A percentile compares a stretch with the other conserved stretches of the same genome.
Evolutionary conservation across 2,113 vertebrate species (phyloP).

Genomic region (Aegithalos caudatus): DNA sequence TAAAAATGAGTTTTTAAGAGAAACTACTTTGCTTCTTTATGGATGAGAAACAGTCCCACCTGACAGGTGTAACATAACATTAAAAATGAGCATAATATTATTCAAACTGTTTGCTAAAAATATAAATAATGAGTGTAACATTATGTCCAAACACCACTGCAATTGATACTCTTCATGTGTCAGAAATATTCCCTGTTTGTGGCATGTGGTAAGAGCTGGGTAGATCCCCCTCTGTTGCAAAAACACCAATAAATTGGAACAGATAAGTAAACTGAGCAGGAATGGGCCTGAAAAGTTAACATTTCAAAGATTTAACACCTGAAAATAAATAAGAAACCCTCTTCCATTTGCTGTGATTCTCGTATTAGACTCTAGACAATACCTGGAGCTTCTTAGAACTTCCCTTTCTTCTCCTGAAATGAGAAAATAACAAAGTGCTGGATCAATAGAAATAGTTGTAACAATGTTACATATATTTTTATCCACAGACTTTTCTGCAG

Average conservation of each 20-base stretch:
- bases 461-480: not conserved
- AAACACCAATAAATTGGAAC: not conserved
- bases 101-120: not conserved
- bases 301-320: not conserved
- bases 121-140: not conserved
- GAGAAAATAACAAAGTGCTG: not conserved
- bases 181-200: not conserved
- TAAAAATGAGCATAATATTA: not conserved
- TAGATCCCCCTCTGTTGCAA: not conserved
- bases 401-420: conserved; percentile 47
- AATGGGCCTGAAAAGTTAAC: not conserved
- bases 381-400: not conserved
- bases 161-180: not conserved
- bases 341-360: not conserved
- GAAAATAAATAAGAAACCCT: not conserved
- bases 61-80: not conserved
- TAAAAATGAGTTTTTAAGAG: not conserved
- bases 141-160: not conserved
- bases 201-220: not conserved
- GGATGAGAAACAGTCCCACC: not conserved
- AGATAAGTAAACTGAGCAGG: not conserved
- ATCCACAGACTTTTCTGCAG: not conserved
- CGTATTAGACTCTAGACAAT: not conserved
- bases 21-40: not conserved
- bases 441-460: not conserved